Evolutionary conservation across 2,797 vertebrate genomes (phyloP), one percentile per base, ranked within the genome.

Genomic region (Cirrhinus molitorella): DNA sequence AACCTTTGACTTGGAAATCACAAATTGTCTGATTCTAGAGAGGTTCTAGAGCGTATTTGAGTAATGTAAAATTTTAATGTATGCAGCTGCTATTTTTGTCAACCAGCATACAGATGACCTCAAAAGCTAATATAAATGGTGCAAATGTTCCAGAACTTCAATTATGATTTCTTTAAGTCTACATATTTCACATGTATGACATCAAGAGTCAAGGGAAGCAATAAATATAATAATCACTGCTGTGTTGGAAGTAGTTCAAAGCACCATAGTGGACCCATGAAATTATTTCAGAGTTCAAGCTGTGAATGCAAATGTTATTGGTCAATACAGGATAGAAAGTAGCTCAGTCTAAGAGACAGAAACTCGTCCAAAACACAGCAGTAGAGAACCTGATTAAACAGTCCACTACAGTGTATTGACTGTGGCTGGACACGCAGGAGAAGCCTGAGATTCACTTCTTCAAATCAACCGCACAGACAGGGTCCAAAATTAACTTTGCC

Each of bases 341-440:
- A 51, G 43, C 19, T 51, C 23, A 25, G 16, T 19, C 9, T 28
- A 25, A 70, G 25, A 40, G 57, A 51, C 28, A 45, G 37, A 83
- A 77, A 77, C 73, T 75, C 53, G 21, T 40, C 51, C 72, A 53
- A 53, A 63, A 82, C 43, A 31, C 55, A 82, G 43, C 74, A 76
- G 37, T 45, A 61, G 55, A 28, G 74, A 76, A 21, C 17, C 19
- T 34, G 11, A 75, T 75, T 40, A 75, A 57, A 43, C n/a, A 14
- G 74, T 61, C 55, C 37, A 21, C 74, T 17, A 57, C 55, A 77
- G 57, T 61, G 55, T 47, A 59, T 45, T 31, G 74, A 61, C 74
- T 25, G 34, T n/a, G 34, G 4, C 73, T 13, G 21, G 21, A 21
- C 19, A 73, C 43, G 9, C 45, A 51, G 47, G 19, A 51, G 47